Evolutionary conservation across 2,797 vertebrate genomes (phyloP).

Genomic region (Clamator glandarius): DNA sequence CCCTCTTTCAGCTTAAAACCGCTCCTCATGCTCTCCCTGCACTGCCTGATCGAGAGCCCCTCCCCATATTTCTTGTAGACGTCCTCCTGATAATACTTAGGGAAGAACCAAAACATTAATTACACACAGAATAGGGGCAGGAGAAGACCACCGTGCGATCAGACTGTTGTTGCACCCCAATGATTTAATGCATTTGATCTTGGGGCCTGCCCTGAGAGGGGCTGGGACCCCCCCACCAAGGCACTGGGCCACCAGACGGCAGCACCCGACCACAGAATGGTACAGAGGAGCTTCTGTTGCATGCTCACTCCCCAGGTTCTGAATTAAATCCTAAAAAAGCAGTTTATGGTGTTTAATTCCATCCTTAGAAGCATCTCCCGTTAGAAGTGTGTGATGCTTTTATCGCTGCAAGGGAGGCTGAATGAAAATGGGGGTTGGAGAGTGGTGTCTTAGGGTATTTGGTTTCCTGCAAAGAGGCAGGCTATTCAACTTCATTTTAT

Average conservation of each 20-base stretch:
- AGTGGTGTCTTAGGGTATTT: no score
- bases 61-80: no score
- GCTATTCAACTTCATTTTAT: neutral
- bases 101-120: neutral
- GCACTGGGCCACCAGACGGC: slow-evolving; percentile 64
- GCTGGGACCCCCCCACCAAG: no score
- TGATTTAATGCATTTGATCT: no score
- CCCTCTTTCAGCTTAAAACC: no score
- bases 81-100: neutral
- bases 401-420: fast-evolving
- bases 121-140: fast-evolving
- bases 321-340: fast-evolving
- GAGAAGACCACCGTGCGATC: no score
- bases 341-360: fast-evolving
- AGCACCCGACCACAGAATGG: neutral
- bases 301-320: neutral
- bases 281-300: fast-evolving
- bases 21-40: no score
- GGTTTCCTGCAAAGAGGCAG: neutral
- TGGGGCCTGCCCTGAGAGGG: neutral
- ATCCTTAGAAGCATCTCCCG: fast-evolving
- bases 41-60: no score
- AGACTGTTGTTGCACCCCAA: fast-evolving
- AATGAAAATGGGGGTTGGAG: neutral
- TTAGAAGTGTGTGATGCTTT: fast-evolving